phyloP scores from a whole-genome alignment of 2,113 vertebrate species.

The Charadrius vociferus region DNA sequence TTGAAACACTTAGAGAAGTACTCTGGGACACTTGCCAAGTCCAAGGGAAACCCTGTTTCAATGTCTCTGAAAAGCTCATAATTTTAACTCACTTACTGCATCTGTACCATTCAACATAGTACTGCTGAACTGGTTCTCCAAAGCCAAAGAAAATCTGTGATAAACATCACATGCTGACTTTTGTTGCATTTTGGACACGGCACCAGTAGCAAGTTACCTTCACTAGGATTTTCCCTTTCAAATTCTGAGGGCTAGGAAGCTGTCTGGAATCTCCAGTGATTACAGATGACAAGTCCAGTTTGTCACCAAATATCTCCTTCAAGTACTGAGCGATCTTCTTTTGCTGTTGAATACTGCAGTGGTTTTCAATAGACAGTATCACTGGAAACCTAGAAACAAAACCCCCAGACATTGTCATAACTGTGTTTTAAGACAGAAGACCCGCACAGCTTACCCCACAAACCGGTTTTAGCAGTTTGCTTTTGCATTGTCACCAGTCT shows the following conservation, averaged over 20 bases:
- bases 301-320: slow-evolving; percentile 90
- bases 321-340: slow-evolving; percentile 95
- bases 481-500: neutral
- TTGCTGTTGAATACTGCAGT: slow-evolving; percentile 95
- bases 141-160: neutral
- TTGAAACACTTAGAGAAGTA: neutral
- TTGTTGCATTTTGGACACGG: neutral
- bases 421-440: neutral
- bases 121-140: neutral
- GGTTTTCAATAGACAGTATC: slow-evolving; percentile 95
- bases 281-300: slow-evolving; percentile 85
- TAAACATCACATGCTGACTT: neutral
- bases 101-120: neutral
- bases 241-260: slow-evolving; percentile 88
- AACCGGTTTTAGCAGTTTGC: neutral
- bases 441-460: neutral
- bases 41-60: neutral
- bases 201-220: slow-evolving; percentile 80
- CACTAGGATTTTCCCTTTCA: slow-evolving; percentile 95
- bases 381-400: slow-evolving; percentile 85
- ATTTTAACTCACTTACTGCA: neutral
- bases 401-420: neutral
- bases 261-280: slow-evolving; percentile 82
- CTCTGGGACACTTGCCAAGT: neutral
- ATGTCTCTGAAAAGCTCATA: neutral